Percentiles rank a stretch among this genome's conserved stretches.
These are phyloP conservation scores for Triplophysa tibetana DNA, from an alignment of 2,113 vertebrate genomes.

Conservation along the genomic window DNA sequence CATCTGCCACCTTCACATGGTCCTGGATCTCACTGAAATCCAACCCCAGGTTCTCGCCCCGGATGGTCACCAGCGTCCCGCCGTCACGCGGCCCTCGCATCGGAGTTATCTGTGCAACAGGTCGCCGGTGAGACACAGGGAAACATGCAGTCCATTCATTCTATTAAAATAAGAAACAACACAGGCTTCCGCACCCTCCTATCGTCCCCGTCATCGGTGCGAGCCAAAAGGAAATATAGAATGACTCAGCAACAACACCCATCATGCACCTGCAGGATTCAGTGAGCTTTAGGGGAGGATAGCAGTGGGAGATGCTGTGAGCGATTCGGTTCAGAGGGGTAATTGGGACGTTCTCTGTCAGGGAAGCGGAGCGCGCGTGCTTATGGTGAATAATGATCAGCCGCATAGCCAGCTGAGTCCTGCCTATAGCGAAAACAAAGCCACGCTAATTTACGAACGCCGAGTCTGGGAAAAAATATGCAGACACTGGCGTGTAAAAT, in stretches of 20 bases:
- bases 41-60: constrained; percentile 93
- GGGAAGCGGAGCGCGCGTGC: constrained; percentile 39
- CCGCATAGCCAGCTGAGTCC: constrained; percentile 43
- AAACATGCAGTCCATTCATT: constrained; percentile 12
- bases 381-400: constrained; percentile 52
- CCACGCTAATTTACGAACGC: constrained; percentile 42
- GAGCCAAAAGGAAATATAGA: constrained; percentile 40
- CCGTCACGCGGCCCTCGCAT: constrained; percentile 92
- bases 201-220: constrained; percentile 21
- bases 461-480: constrained; percentile 33
- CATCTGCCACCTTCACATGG: constrained; percentile 90
- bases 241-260: constrained; percentile 38
- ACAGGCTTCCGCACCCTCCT: background rate
- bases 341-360: constrained; percentile 51
- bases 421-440: constrained; percentile 38
- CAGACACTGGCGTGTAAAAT: constrained; percentile 32
- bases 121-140: background rate
- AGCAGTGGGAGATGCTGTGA: constrained; percentile 25
- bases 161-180: constrained; percentile 20
- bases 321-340: constrained; percentile 48
- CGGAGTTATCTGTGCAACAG: constrained; percentile 83
- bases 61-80: constrained; percentile 94
- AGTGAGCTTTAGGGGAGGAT: constrained; percentile 30
- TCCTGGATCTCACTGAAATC: constrained; percentile 90
- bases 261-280: constrained; percentile 45